phyloP scores from a whole-genome alignment of 2,797 vertebrate genomes.

The Loris lydekkerianus region DNA sequence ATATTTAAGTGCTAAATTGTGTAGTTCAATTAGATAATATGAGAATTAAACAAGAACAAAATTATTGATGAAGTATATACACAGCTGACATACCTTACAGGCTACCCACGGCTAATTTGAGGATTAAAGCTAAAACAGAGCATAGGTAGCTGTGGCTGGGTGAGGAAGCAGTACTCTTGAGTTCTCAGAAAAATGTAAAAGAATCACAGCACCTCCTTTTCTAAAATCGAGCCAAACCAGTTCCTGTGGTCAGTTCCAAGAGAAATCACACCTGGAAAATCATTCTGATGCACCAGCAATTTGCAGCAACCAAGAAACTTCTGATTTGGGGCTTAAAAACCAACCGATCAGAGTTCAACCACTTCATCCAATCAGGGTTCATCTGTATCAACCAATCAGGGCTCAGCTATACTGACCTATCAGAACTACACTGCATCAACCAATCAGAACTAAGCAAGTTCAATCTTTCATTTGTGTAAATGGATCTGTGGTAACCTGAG shows the following conservation, averaged over 20 bases:
- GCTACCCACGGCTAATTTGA: background rate
- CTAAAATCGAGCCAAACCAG: background rate
- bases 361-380: background rate
- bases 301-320: background rate
- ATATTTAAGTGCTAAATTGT: background rate
- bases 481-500: background rate
- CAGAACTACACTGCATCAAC: background rate
- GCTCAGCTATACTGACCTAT: background rate
- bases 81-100: background rate
- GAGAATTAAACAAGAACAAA: background rate
- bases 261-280: background rate
- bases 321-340: background rate
- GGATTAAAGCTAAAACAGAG: background rate
- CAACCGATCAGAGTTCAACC: background rate
- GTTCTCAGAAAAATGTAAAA: background rate
- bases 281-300: background rate
- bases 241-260: background rate
- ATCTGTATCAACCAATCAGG: background rate
- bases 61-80: background rate
- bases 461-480: background rate
- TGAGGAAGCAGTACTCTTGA: background rate
- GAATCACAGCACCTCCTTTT: background rate
- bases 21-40: background rate
- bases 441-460: background rate
- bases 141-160: background rate